Evolutionary conservation across 2,113 vertebrate species (phyloP), one percentile per base, ranked within the genome.

Genomic region (Sprattus sprattus): DNA sequence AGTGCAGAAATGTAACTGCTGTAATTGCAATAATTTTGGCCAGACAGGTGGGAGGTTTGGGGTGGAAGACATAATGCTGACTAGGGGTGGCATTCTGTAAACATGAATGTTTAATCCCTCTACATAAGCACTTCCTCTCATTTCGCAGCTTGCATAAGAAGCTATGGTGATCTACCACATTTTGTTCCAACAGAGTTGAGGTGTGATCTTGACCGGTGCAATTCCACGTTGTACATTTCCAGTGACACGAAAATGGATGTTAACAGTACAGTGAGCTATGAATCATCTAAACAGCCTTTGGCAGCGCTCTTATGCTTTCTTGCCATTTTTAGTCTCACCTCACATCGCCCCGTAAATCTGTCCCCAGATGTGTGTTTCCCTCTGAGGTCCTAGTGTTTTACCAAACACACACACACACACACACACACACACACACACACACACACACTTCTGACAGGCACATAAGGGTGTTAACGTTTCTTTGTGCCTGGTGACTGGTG

Each of bases 181-280:
- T 75, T 49, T 84, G 84, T 84, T 81, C 75, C 47, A 6, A 54
- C 75, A 10, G 28, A 39, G 49, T 44, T 57, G 80, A 50, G 39
- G 25, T 87, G 39, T 83, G 71, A 86, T 83, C 85, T 80, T 47
- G 6, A 82, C 80, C 78, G 50, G 84, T 78, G 83, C 85, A 86
- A 84, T 87, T 84, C 64, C 2, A n/a, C 1, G 39, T 45, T 22
- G 32, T 25, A 45, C 78, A 45, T 83, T 86, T 50, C 54, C 64
- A 82, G 54, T 80, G 45, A 71, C 4, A 78, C 45, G 47, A 57
- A 83, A 83, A 83, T 18, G 85, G 52, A 32, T 54, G 82, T 86
- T 46, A 57, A 86, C 82, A 86, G 85, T 86, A 52, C 81, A 83
- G 11, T 75, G 83, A 20, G 49, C 49, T 67, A 16, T 57, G n/a